Evolutionary conservation across 2,797 vertebrate genomes (phyloP), one percentile per base, ranked within the genome.

Genomic region (Gobionotothen gibberifrons): DNA sequence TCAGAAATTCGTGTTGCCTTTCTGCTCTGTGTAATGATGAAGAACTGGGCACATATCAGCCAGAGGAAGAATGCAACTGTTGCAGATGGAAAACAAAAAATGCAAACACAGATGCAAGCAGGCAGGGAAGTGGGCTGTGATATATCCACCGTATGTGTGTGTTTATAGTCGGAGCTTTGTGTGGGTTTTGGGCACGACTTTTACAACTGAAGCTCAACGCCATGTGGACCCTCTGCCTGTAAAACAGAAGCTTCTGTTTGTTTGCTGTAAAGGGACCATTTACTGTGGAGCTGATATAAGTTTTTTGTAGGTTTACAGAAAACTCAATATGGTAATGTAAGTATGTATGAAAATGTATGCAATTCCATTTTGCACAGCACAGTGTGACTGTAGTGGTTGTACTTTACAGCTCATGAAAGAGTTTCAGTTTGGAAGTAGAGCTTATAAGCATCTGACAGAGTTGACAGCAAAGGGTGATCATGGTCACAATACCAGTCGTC

Each of bases 21-120:
- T 83, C 52, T 17, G 47, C 73, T 86, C 60, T 59, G 81, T 3
- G 84, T 87, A 88, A 91, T 87, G 84, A 93, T 91, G 81, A 90
- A 85, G 89, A 88, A 87, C 87, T 85, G 81, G 75, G 66, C 73
- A 69, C 71, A 60, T 65, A 78, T 84, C 74, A 84, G 71, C 78
- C 69, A 75, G 77, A 71, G 72, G 77, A 88, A 73, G 60, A 77
- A 61, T 76, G 62, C 76, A 81, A 78, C 76, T 79, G 70, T 81
- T 85, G 70, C 47, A 32, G 85, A 85, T 77, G 80, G 80, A 88
- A 83, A 87, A 46, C 61, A 85, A 72, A 66, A 87, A 83, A 74
- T 40, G 52, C 76, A 78, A 61, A 79, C 65, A 61, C 42, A 69
- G 54, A 32, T 61, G 48, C 72, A 76, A 65, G 40, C 57, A 53